A percentile compares a stretch with the other conserved stretches of the same genome.
These are phyloP conservation scores for Phalacrocorax carbo DNA, from an alignment of 2,113 vertebrate species.

Conservation along the genomic window DNA sequence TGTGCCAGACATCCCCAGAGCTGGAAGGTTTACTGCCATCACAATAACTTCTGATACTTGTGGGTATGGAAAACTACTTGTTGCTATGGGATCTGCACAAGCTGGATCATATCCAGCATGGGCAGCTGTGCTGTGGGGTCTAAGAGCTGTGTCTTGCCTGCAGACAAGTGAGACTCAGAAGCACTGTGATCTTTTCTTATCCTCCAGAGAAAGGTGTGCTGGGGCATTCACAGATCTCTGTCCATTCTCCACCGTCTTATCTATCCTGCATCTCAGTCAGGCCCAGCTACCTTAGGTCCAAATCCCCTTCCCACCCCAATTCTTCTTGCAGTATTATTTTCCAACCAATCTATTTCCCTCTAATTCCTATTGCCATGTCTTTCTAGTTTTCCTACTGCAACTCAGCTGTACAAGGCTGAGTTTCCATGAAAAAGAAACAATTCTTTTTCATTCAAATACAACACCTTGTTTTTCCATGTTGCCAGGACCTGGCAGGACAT, in stretches of 20 bases:
- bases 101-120: background rate
- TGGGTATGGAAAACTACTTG: background rate
- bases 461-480: background rate
- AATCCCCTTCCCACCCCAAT: background rate
- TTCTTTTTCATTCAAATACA: background rate
- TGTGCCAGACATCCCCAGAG: background rate
- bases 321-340: background rate
- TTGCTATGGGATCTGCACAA: background rate
- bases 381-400: background rate
- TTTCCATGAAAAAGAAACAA: no score
- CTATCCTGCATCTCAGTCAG: background rate
- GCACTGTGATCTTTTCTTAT: background rate
- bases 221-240: background rate
- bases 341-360: background rate
- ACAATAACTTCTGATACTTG: background rate
- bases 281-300: background rate
- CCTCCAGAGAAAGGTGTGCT: background rate
- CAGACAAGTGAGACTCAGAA: background rate
- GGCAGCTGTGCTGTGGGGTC: background rate
- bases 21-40: background rate
- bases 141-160: background rate
- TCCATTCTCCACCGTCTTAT: background rate
- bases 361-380: background rate
- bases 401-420: background rate
- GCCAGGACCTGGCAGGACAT: background rate